Evolutionary conservation across 2,888 invertebrate genomes (phyloP).

Genomic region (Nomada goodeniana): DNA sequence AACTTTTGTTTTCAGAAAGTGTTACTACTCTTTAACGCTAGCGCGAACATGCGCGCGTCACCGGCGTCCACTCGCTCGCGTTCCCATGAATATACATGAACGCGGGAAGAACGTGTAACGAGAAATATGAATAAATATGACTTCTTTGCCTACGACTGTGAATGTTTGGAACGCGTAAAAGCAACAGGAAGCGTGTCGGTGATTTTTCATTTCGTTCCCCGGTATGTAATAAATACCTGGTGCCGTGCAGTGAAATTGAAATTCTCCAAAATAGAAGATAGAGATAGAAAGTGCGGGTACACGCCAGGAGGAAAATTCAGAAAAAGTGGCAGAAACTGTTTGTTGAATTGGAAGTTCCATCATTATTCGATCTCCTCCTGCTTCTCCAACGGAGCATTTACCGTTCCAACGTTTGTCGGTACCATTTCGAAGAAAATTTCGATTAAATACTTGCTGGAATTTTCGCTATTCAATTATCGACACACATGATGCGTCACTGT

Average conservation of each 20-base stretch:
- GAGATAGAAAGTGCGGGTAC: background rate
- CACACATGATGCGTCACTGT: no score
- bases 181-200: conserved; percentile 45
- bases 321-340: background rate
- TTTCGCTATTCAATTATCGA: background rate
- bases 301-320: no score
- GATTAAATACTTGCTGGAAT: background rate
- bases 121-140: conserved; percentile 65
- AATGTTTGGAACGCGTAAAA: conserved; percentile 45
- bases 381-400: conserved; percentile 2
- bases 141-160: conserved; percentile 55
- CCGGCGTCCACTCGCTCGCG: background rate
- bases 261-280: conserved; percentile 23
- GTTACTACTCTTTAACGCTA: conserved; percentile 41
- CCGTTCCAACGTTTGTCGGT: no score
- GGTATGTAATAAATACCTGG: conserved; percentile 40
- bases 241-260: conserved; percentile 47
- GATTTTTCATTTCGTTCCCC: conserved; percentile 62
- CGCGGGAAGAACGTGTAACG: conserved; percentile 60
- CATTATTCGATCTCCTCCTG: background rate
- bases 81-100: conserved; percentile 58
- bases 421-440: background rate
- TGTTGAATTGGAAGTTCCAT: conserved; percentile 19
- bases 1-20: conserved; percentile 28
- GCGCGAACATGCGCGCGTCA: conserved; percentile 23